A percentile compares a stretch with the other conserved stretches of the same genome.
Conservation (phyloP, 2,888 invertebrate genomes). For the Seira ritae region DNA sequence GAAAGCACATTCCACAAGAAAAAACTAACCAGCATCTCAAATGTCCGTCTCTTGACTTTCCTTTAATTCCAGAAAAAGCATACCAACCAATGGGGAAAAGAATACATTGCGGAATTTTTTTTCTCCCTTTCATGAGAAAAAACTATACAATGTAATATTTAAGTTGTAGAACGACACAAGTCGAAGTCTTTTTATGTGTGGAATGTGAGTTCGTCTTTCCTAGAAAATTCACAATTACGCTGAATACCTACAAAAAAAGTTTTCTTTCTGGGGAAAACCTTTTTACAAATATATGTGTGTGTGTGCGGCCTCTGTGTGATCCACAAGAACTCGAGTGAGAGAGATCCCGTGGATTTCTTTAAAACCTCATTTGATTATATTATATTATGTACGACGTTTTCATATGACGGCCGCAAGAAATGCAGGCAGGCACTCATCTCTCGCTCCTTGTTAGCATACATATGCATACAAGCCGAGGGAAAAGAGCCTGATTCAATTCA, state of each 20-base stretch:
- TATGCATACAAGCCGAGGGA: conserved; percentile 15
- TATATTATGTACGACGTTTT: conserved; percentile 3
- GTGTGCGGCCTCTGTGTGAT: too few species aligned
- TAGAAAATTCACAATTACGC: background rate
- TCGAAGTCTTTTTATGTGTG: too few species aligned
- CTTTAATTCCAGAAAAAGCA: conserved; percentile 23
- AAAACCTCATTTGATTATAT: too few species aligned
- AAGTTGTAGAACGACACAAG: conserved; percentile 10
- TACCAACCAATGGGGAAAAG: background rate
- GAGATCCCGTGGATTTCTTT: too few species aligned
- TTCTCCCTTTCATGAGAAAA: background rate
- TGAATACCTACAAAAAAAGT: background rate
- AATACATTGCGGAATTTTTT: background rate
- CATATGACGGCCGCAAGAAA: background rate
- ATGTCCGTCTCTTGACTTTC: conserved; percentile 35
- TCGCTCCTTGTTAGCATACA: conserved; percentile 3
- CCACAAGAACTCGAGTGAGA: too few species aligned
- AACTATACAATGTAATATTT: conserved; percentile 29
- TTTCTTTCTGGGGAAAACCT: background rate
- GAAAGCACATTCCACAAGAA: conserved; percentile 45
- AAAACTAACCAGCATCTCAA: conserved; percentile 40
- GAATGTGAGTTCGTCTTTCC: background rate
- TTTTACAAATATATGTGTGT: background rate
- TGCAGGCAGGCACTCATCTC: background rate
- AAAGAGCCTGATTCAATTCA: conserved; percentile 30